Base-by-base conservation (phyloP, 2,797 vertebrate genomes). In the Mycteria americana region DNA sequence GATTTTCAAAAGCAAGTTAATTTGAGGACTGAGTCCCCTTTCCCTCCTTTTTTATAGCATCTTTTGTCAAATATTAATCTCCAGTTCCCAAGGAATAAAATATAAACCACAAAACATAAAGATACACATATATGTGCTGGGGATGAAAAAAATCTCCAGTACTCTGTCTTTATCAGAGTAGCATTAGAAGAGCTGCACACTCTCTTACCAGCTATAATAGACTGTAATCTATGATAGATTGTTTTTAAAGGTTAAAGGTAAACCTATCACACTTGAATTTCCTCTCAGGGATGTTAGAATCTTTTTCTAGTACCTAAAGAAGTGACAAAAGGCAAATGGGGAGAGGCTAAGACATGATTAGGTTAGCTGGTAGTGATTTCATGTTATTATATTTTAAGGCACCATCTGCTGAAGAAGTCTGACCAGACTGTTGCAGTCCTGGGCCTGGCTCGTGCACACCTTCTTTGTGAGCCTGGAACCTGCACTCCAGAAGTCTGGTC, bases 1-100 rank as follows among this genome's bases (percentile, higher is more conserved):
- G 28, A 68, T 86, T 90, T 88, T 31, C 45, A 72, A 91, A 88
- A 83, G 14, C 46, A 92, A 65, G 19, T 17, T 39, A 68, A 88
- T n/a, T 51, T 79, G 59, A 63, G 19, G 16, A 54, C 27, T 50
- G 13, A 56, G 17, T n/a, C 9, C 25, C 21, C 6, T 53, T 33
- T 10, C 9, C 10, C 12, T 1, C 3, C 3, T 22, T 54, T 63
- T 60, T 63, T 31, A 65, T 13, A 60, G 2, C 1, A 2, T 23
- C 67, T 67, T 89, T 91, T 70, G 46, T 67, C 28, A 89, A 85
- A 91, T 50, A 73, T 11, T 69, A 37, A 24, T 70, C 82, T 27
- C 18, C 15, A 63, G 10, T 41, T 86, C 27, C 35, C 37, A 81
- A 67, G 15, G 87, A 92, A 92, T 13, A 70, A 77, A 85, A 76